Evolutionary conservation across 2,888 invertebrate species (phyloP).

Genomic region (Lasiommata megera): DNA sequence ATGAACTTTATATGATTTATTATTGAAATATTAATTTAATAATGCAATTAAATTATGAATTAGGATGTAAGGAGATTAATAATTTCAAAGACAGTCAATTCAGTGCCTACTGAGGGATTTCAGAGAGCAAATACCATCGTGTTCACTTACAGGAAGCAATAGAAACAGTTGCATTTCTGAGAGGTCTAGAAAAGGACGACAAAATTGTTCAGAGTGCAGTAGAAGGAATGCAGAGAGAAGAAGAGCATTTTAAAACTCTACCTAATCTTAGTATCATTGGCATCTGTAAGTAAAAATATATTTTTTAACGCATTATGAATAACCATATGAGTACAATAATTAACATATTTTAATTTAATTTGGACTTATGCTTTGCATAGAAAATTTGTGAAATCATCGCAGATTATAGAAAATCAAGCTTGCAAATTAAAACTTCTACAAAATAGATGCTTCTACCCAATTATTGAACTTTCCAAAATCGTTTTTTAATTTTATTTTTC

Average conservation of each 20-base stretch:
- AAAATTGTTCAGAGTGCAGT: conserved; percentile 49
- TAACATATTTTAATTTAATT: too few relatives aligned
- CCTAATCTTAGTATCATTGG: conserved; percentile 47
- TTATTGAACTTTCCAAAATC: too few relatives aligned
- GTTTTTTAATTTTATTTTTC: conserved; percentile 26
- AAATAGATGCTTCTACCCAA: too few relatives aligned
- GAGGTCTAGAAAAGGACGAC: conserved; percentile 48
- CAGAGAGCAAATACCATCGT: neutral
- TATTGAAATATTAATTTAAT: neutral
- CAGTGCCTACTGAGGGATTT: neutral
- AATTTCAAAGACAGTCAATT: neutral
- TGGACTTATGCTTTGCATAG: too few relatives aligned
- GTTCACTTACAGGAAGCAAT: conserved; percentile 49
- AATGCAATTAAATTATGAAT: neutral
- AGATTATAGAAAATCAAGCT: too few relatives aligned
- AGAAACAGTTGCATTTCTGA: conserved; percentile 43
- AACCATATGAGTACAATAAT: too few relatives aligned
- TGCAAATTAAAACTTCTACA: too few relatives aligned
- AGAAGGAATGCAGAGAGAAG: conserved; percentile 46
- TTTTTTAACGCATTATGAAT: too few relatives aligned
- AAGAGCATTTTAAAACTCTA: conserved; percentile 48
- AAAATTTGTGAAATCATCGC: too few relatives aligned
- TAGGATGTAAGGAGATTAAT: neutral
- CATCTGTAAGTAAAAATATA: conserved; percentile 47
- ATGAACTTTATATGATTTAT: neutral